These are phyloP conservation scores for Penaeus chinensis DNA, from an alignment of 1,140 invertebrate species.

Conservation along the genomic window DNA sequence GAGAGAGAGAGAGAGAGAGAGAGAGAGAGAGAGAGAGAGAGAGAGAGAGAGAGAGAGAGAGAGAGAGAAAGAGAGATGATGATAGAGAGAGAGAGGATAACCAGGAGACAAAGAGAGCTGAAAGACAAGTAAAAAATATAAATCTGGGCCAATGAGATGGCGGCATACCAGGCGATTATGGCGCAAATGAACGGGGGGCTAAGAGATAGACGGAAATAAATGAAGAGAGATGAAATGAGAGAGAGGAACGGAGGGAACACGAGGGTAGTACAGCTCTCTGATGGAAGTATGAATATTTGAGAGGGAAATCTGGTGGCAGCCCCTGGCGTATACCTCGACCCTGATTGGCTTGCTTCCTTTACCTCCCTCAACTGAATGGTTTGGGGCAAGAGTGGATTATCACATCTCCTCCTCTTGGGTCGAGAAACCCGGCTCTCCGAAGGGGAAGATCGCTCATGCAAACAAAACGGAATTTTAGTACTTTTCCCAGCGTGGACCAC, in stretches of 20 bases:
- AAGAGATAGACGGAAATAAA: background rate
- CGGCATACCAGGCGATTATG: too few species aligned
- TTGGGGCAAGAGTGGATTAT: conserved; percentile 6
- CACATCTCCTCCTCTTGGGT: background rate
- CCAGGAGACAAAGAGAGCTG: too few species aligned
- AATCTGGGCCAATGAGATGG: too few species aligned
- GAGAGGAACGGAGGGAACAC: background rate
- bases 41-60: too few species aligned
- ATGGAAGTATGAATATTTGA: conserved; percentile 51
- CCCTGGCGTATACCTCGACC: conserved; percentile 35
- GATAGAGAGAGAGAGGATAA: too few species aligned
- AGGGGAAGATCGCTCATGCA: background rate
- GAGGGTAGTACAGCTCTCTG: conserved; percentile 14
- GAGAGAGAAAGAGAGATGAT: too few species aligned
- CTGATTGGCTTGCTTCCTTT: conserved; percentile 28
- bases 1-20: too few species aligned
- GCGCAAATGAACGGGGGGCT: too few species aligned
- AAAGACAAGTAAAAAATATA: background rate
- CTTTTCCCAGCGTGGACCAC: background rate
- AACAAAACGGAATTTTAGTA: background rate
- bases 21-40: too few species aligned
- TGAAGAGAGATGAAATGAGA: conserved; percentile 12
- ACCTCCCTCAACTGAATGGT: conserved; percentile 29
- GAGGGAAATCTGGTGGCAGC: conserved; percentile 24
- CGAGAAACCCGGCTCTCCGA: background rate